Evolutionary conservation across 2,797 vertebrate species (phyloP).

Genomic region (Acanthis flammea): DNA sequence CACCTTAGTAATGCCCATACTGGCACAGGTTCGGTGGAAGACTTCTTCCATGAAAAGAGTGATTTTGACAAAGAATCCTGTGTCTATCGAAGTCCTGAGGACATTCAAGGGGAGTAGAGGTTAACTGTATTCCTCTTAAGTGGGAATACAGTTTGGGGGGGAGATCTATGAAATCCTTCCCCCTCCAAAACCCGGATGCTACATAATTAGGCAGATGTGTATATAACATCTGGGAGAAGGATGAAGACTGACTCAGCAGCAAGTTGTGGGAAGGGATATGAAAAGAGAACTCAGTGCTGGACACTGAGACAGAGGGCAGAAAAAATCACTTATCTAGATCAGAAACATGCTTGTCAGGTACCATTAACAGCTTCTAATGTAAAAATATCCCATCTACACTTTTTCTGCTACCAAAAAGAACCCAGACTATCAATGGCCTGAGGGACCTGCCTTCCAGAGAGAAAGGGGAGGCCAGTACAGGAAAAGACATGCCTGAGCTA

Average conservation of each 20-base stretch:
- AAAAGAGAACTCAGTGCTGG: background rate
- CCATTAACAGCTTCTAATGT: background rate
- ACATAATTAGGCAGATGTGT: background rate
- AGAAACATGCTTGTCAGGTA: background rate
- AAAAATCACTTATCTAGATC: background rate
- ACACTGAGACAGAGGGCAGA: background rate
- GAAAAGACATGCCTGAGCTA: background rate
- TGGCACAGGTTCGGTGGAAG: background rate
- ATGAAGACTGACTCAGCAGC: background rate
- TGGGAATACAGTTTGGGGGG: background rate
- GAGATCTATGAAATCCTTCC: background rate
- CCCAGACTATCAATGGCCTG: background rate
- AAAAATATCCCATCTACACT: background rate
- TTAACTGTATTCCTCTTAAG: background rate
- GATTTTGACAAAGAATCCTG: background rate
- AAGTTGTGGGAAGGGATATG: background rate
- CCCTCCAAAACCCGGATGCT: background rate
- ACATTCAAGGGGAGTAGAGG: background rate
- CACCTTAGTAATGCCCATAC: background rate
- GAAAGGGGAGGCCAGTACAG: background rate
- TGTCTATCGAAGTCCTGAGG: background rate
- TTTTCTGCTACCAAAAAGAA: background rate
- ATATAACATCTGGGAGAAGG: background rate
- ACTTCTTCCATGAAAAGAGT: background rate
- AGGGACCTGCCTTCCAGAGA: background rate